Base-by-base conservation (phyloP, 2,888 invertebrate species). In the Drosophila melanosoma region DNA sequence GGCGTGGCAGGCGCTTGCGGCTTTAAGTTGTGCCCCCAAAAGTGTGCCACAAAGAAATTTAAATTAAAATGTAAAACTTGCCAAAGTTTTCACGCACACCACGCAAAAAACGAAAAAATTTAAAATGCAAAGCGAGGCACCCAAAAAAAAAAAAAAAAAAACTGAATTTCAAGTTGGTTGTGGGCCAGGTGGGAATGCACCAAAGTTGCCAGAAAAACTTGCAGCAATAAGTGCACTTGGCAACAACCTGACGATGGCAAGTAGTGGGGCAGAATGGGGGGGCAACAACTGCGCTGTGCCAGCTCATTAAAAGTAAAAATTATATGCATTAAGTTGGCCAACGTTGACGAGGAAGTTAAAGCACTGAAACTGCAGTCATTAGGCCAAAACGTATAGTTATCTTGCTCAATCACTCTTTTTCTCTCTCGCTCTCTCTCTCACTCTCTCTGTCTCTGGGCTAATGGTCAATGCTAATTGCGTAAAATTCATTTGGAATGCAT, bases 381-480 rank as follows among this genome's bases (percentile, higher is more conserved):
- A 85, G 79, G 72, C 76, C 74, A 82, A 15, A 82, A 80, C 77
- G 76, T 76, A 48, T 54, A 61, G 33, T 20, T 38, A 42, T n/a
- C 35, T 62, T 15, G 4, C 1, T 15, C 45, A 8, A 3, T 3
- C 23, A 15, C 12, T 38, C 26, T n/a, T 26, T n/a, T 29, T 49
- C 29, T 26, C 29, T 29, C 36, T 35, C 11, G 11, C 2, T 33
- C 11, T 20, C 42, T 20, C 3, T 38, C 8, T 52, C 20, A 20
- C 29, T n/a, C n/a, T 51, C 32, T 20, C 35, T 15, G 1, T 29
- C 17, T 26, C 49, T 38, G 8, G n/a, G 60, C 72, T 79, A 86
- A 89, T 87, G 86, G 86, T 88, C 88, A 88, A 83, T 80, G 88
- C 88, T 87, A 87, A 87, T 87, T 90, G 89, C 76, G 74, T 77